Evolutionary conservation across 2,797 vertebrate genomes (phyloP), one percentile per base, ranked within the genome.

Genomic region (Leptatherina wallacei): DNA sequence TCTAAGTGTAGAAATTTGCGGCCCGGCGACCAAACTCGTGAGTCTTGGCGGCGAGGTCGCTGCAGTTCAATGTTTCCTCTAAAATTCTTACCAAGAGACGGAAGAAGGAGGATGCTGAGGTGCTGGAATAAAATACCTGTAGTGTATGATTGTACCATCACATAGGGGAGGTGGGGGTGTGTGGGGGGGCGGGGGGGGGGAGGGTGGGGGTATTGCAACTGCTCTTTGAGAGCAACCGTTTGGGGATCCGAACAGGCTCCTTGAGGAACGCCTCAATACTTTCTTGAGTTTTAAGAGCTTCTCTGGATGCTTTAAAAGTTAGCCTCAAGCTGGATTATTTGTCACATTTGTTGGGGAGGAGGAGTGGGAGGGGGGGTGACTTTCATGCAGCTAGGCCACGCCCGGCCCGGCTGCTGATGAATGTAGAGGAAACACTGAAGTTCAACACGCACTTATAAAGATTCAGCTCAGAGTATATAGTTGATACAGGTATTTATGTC

Each of bases 401-500:
- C 67, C 35, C 14, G 1, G 55, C 66, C 12, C n/a, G 2, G 58
- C 58, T 22, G 10, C 65, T 80, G 67, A 83, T 86, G 83, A 89
- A 91, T 85, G 88, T 84, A 85, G 88, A 90, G 88, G 91, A 92
- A 92, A 92, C 90, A 90, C 88, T 86, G 86, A 92, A 92, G 86
- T 88, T 92, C 87, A 90, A 91, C 92, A 92, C 89, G 56, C 85
- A 91, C 89, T 88, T 90, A 89, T 86, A 93, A 91, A 92, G 89
- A 85, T 88, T 92, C 87, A 93, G 91, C 86, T 92, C 89, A 91
- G 89, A 92, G 90, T 92, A 92, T 86, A 93, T 92, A 92, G 88
- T 92, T 81, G 77, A 91, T 90, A 92, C 88, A 89, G 82, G 85
- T 90, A 89, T 82, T 89, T 91, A 92, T 86, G 85, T 93, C 92